phyloP scores from a whole-genome alignment of 2,888 invertebrate species.

The Gibbula magus region DNA sequence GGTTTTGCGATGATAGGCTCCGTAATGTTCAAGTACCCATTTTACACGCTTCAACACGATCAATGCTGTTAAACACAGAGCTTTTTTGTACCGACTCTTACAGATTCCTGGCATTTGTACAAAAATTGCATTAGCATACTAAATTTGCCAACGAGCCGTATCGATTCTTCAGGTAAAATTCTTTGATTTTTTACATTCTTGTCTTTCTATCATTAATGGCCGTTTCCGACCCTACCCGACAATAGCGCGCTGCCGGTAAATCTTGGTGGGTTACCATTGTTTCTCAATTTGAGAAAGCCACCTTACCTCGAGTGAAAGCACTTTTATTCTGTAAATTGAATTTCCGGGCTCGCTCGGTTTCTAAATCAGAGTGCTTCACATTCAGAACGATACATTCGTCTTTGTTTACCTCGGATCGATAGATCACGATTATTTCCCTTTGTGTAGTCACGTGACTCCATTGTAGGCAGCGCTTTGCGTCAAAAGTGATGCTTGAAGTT shows the following conservation, averaged over 20 bases:
- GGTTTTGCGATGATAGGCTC: neutral
- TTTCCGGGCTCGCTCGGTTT: conserved; percentile 26
- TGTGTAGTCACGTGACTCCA: conserved; percentile 8
- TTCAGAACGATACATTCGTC: conserved; percentile 11
- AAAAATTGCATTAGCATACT: conserved; percentile 9
- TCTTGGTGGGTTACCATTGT: conserved; percentile 22
- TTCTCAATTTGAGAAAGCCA: neutral
- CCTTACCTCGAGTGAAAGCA: conserved; percentile 22
- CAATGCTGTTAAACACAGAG: neutral
- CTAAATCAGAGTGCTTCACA: conserved; percentile 20
- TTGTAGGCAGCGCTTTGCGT: conserved; percentile 7
- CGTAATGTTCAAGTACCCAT: neutral
- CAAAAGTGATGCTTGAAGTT: neutral
- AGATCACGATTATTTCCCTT: conserved; percentile 18
- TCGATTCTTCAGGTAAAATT: conserved; percentile 24
- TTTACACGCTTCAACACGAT: neutral
- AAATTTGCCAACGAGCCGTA: neutral
- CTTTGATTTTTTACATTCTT: conserved; percentile 3
- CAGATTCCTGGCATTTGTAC: neutral
- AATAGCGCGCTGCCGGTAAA: conserved; percentile 9
- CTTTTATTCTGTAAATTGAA: conserved; percentile 29
- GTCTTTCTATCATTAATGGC: conserved; percentile 23
- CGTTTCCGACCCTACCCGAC: conserved; percentile 15
- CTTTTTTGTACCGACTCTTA: neutral
- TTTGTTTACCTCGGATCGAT: conserved; percentile 30